A percentile compares a stretch with the other conserved stretches of the same genome.
phyloP scores from a whole-genome alignment of 2,113 vertebrate species.

The Hippocampus abdominalis region DNA sequence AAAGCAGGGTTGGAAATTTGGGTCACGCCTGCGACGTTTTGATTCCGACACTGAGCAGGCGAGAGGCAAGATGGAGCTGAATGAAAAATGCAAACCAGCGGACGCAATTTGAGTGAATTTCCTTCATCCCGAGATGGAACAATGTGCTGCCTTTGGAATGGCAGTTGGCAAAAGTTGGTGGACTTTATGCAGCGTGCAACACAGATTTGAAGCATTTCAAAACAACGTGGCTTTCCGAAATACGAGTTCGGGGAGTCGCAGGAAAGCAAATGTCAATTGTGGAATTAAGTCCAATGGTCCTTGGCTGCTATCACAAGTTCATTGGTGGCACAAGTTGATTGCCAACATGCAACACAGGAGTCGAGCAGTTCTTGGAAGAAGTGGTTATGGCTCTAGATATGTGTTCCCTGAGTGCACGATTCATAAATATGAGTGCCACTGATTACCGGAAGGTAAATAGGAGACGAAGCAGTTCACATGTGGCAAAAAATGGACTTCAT shows the following conservation, averaged over 20 bases:
- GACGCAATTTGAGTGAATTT: background rate
- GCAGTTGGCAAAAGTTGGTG: background rate
- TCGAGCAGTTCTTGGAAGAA: background rate
- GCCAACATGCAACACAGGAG: background rate
- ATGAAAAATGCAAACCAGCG: background rate
- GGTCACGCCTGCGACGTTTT: background rate
- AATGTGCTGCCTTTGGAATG: background rate
- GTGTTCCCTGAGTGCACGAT: no score
- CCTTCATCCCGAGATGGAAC: background rate
- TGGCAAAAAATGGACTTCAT: no score
- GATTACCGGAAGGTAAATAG: no score
- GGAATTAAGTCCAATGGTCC: no score
- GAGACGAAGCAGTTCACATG: no score
- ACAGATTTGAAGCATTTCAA: background rate
- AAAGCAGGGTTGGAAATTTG: constrained; percentile 1
- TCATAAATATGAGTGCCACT: no score
- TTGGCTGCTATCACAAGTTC: no score
- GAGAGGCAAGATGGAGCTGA: background rate
- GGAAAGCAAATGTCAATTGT: background rate
- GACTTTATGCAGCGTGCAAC: no score
- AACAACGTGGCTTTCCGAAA: no score
- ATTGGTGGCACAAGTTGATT: background rate
- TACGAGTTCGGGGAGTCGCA: background rate
- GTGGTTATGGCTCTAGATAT: no score
- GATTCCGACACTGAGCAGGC: background rate